These are phyloP conservation scores for Oceanodroma leucorhoa DNA, from an alignment of 2,797 vertebrate genomes.

Conservation along the genomic window DNA sequence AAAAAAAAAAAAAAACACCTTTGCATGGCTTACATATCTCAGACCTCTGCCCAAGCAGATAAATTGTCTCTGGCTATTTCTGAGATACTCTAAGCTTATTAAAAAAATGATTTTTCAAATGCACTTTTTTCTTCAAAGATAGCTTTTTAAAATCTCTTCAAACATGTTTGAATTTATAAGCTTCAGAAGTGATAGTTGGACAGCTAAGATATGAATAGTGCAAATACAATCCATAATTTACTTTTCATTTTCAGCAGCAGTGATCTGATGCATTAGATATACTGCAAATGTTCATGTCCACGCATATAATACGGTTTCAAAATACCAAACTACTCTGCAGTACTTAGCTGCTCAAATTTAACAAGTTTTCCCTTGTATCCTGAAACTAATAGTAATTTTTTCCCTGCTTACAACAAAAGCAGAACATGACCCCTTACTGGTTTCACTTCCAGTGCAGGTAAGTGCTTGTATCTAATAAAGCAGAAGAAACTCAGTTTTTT, in stretches of 20 bases:
- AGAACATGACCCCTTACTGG: background rate
- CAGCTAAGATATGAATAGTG: background rate
- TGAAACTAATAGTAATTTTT: background rate
- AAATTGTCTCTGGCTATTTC: slow-evolving; percentile 26
- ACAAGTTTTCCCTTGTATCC: background rate
- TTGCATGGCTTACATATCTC: background rate
- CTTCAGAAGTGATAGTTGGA: background rate
- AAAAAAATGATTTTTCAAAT: slow-evolving; percentile 17
- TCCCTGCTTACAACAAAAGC: background rate
- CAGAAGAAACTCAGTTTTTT: background rate
- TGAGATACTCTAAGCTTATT: background rate
- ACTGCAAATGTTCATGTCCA: background rate
- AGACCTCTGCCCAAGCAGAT: slow-evolving; percentile 12
- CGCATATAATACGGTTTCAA: background rate
- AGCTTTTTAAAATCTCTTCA: slow-evolving; percentile 41
- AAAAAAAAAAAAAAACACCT: background rate
- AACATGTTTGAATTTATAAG: slow-evolving; percentile 3
- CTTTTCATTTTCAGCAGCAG: slow-evolving; percentile 14
- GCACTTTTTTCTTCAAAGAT: background rate
- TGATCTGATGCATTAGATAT: background rate
- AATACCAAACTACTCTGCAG: background rate
- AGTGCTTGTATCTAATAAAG: background rate
- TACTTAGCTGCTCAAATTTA: background rate
- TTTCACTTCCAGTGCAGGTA: background rate
- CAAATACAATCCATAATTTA: slow-evolving; percentile 7